Percentiles rank a stretch among this genome's conserved stretches.
These are phyloP conservation scores for Gallinago media DNA, from an alignment of 2,113 vertebrate genomes.

Conservation along the genomic window DNA sequence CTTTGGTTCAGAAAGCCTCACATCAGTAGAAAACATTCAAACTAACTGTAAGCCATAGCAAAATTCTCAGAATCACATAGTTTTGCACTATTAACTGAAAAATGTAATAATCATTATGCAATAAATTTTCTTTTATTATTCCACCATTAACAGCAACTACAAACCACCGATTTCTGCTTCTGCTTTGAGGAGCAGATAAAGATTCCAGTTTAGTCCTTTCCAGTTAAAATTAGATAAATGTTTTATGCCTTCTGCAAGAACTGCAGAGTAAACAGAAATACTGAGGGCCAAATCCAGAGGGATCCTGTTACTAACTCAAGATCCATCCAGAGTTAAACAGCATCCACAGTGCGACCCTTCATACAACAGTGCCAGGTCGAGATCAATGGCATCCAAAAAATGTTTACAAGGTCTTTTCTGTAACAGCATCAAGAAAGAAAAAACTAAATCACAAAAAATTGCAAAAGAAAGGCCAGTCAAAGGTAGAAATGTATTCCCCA, in stretches of 20 bases:
- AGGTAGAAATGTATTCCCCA: conserved; percentile 29
- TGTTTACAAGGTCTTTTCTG: neutral
- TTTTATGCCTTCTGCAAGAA: conserved; percentile 27
- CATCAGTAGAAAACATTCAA: neutral
- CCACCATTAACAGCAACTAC: neutral
- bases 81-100: neutral
- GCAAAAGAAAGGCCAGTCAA: neutral
- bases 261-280: conserved; percentile 50
- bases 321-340: neutral
- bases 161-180: neutral
- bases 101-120: neutral
- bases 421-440: neutral
- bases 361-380: neutral
- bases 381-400: neutral
- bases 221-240: conserved; percentile 15
- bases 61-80: neutral
- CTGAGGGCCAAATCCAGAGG: neutral
- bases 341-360: neutral
- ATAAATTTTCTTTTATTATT: neutral
- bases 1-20: neutral
- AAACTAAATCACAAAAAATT: neutral
- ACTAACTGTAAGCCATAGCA: neutral
- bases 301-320: neutral
- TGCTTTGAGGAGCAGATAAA: conserved; percentile 1
- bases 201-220: neutral